Evolutionary conservation across 2,797 vertebrate genomes (phyloP).

Genomic region (Borostomias antarcticus): DNA sequence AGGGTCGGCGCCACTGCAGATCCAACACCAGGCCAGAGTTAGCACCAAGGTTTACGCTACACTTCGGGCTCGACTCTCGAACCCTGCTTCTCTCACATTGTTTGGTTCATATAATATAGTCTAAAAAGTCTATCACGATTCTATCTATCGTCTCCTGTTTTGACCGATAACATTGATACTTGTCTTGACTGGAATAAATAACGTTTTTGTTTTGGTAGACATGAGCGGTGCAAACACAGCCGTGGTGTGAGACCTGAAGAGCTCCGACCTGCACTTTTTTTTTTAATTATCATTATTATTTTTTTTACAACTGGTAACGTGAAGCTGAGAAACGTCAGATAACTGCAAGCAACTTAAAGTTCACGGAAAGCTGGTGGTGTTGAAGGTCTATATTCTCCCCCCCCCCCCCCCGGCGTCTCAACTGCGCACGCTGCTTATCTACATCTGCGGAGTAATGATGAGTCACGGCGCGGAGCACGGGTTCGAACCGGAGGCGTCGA

Average conservation of each 20-base stretch:
- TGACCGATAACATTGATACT: no score
- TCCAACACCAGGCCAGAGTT: conserved; percentile 23
- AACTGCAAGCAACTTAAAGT: conserved; percentile 39
- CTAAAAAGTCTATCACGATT: no score
- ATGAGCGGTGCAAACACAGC: conserved; percentile 26
- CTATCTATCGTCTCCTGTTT: no score
- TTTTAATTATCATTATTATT: no score
- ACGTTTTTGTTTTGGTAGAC: background rate
- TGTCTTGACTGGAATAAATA: no score
- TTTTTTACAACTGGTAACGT: conserved; percentile 31
- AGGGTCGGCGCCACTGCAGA: conserved; percentile 40
- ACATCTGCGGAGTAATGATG: no score
- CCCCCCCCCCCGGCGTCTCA: no score
- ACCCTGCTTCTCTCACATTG: no score
- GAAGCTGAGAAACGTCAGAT: conserved; percentile 42
- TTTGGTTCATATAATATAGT: no score
- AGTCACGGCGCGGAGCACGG: conserved; percentile 22
- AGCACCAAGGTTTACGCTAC: background rate
- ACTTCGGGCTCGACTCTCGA: background rate
- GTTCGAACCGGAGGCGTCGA: conserved; percentile 40
- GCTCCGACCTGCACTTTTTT: conserved; percentile 40
- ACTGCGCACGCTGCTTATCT: no score
- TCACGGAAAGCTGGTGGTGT: conserved; percentile 20
- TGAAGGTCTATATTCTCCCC: conserved; percentile 16
- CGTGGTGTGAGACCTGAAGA: conserved; percentile 26